Base-by-base conservation (phyloP, 2,797 vertebrate genomes). In the Cirrhinus mrigala region DNA sequence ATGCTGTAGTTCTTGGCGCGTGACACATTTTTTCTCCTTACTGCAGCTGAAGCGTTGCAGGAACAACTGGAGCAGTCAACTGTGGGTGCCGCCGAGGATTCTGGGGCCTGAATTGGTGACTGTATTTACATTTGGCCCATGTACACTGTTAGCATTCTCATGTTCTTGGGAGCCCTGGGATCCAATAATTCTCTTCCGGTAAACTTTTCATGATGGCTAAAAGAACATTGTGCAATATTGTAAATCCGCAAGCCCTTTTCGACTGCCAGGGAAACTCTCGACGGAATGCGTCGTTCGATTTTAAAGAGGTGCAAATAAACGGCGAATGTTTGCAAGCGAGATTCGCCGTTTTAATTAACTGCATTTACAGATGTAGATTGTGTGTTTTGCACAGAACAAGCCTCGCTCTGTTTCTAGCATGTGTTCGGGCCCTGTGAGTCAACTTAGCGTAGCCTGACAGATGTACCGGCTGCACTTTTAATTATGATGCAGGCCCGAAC, bases 141-240 rank as follows among this genome's bases (percentile, higher is more conserved):
- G 52, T 52, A 70, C 56, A 81, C 79, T 89, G 86, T 90, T 87
- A 83, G 71, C 89, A 89, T 90, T 90, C 86, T 82, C 62, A 6
- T 73, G 79, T 71, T 69, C 74, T 50, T 79, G 27, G 22, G 73
- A 82, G 69, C n/a, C 33, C n/a, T 73, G 44, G 82, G 58, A 82
- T 80, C 80, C 81, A 81, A 88, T 82, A 83, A 77, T 64, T 80
- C 86, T 77, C 33, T 83, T 56, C 73, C 29, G 44, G 86, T 90
- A 89, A 90, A 90, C 88, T 62, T 83, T 86, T 87, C 44, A 84
- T 12, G 24, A 48, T 85, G 83, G 56, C 40, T 75, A 78, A 73
- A 71, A 73, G 46, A 78, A 52, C 48, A 3, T 15, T 3, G 40
- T 18, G 37, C 58, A 78, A 24, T 78, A 37, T 79, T 86, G 86